Evolutionary conservation across 2,113 vertebrate species (phyloP).

Genomic region (Alectura lathami): DNA sequence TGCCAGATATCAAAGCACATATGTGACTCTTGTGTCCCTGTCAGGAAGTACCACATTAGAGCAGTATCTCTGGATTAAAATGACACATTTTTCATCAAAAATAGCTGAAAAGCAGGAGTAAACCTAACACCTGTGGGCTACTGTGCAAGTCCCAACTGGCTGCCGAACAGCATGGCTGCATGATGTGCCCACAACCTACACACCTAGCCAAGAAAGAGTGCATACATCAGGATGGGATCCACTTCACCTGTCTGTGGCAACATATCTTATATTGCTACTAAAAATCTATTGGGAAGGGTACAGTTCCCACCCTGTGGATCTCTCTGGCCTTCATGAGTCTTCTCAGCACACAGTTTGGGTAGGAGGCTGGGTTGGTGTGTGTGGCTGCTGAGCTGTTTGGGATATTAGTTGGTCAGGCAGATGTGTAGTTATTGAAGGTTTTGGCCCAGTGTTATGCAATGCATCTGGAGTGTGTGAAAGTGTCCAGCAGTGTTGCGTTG

Average conservation of each 20-base stretch:
- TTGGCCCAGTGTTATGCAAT: neutral
- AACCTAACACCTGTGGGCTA: neutral
- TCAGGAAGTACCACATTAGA: neutral
- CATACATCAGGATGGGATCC: neutral
- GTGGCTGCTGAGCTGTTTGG: neutral
- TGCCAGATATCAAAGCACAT: neutral
- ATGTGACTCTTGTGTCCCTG: neutral
- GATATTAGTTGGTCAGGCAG: neutral
- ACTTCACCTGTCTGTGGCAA: neutral
- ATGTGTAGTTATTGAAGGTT: neutral
- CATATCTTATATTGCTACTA: neutral
- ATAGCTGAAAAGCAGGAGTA: neutral
- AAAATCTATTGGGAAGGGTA: neutral
- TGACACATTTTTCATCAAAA: neutral
- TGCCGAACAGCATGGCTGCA: fast-evolving
- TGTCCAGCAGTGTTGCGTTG: neutral
- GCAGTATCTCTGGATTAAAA: neutral
- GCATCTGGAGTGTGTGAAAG: neutral
- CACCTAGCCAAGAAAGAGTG: neutral
- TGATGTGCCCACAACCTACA: neutral
- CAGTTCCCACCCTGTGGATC: neutral
- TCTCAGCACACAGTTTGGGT: neutral
- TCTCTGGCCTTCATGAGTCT: neutral
- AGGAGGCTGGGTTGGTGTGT: neutral
- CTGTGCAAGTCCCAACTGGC: neutral